These are phyloP conservation scores for Tychaedon coryphoeus DNA, from an alignment of 2,113 vertebrate species.

Conservation along the genomic window DNA sequence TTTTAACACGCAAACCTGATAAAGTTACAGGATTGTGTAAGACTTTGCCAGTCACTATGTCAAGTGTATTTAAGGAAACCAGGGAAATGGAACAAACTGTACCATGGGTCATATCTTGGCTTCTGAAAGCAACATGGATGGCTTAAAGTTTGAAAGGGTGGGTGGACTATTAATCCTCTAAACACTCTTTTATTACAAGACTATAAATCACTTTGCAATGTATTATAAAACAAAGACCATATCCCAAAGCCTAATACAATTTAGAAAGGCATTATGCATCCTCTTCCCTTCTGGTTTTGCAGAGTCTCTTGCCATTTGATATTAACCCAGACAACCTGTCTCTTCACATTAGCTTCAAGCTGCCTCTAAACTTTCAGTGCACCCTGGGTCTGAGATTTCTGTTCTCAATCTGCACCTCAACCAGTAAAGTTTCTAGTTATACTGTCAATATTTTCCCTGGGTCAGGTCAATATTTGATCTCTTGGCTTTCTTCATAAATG, in stretches of 20 bases:
- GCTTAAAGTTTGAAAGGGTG: not conserved
- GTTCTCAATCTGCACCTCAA: not conserved
- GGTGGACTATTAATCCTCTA: not conserved
- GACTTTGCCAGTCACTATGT: not conserved
- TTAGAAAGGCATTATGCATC: not conserved
- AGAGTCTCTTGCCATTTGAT: not conserved
- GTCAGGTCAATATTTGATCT: conserved; percentile 35
- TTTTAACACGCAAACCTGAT: not conserved
- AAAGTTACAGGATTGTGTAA: not conserved
- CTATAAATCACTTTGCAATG: not conserved
- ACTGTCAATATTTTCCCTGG: conserved; percentile 24
- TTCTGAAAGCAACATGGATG: not conserved
- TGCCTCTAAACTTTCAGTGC: not conserved
- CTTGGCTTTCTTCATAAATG: not conserved
- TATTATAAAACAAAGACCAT: not conserved
- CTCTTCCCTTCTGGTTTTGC: not conserved
- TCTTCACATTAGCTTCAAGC: not conserved
- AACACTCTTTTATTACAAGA: not conserved
- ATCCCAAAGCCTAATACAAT: not conserved
- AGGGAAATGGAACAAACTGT: not conserved
- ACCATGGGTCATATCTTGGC: not conserved
- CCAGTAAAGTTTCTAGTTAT: not conserved
- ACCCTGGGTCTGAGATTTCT: not conserved
- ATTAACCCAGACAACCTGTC: conserved; percentile 12
- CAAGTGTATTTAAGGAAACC: not conserved